Conservation (phyloP, 2,888 invertebrate species). For the Andrena trimmerana region DNA sequence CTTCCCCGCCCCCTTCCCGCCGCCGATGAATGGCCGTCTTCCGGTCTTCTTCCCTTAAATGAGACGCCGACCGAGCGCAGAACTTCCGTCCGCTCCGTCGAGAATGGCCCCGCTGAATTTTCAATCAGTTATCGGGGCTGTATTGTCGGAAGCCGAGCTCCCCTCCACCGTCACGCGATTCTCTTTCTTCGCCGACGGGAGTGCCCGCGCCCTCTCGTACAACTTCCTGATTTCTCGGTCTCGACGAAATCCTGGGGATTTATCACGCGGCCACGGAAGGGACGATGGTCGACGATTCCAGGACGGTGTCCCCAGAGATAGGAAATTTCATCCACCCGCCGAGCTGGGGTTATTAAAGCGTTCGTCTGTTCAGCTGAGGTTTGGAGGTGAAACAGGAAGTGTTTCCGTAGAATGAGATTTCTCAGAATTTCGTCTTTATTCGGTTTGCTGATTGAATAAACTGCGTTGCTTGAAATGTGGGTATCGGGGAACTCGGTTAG, state of each 20-base stretch:
- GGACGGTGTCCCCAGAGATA: too few species aligned
- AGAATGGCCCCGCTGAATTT: constrained; percentile 10
- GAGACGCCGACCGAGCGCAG: constrained; percentile 7
- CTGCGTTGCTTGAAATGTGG: too few species aligned
- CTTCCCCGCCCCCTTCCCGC: constrained; percentile 5
- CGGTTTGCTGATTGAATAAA: background rate
- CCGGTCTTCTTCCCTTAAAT: constrained; percentile 43
- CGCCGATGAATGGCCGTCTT: constrained; percentile 48
- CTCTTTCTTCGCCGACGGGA: background rate
- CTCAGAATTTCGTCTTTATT: background rate
- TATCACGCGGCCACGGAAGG: constrained; percentile 16
- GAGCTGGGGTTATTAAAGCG: background rate
- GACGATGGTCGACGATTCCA: constrained; percentile 1
- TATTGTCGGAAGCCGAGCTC: background rate
- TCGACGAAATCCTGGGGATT: constrained; percentile 24
- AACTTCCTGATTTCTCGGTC: constrained; percentile 1
- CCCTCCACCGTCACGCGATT: background rate
- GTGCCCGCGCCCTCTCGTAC: background rate
- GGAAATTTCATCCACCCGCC: background rate
- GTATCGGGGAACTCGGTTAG: too few species aligned
- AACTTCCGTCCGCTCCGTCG: background rate
- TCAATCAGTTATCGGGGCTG: constrained; percentile 9
- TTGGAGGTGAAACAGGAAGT: background rate
- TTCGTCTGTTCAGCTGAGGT: background rate
- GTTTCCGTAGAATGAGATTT: background rate